Percentiles rank a stretch among this genome's conserved stretches.
phyloP scores from a whole-genome alignment of 1,140 invertebrate species.

The Leptinotarsa lineolata region DNA sequence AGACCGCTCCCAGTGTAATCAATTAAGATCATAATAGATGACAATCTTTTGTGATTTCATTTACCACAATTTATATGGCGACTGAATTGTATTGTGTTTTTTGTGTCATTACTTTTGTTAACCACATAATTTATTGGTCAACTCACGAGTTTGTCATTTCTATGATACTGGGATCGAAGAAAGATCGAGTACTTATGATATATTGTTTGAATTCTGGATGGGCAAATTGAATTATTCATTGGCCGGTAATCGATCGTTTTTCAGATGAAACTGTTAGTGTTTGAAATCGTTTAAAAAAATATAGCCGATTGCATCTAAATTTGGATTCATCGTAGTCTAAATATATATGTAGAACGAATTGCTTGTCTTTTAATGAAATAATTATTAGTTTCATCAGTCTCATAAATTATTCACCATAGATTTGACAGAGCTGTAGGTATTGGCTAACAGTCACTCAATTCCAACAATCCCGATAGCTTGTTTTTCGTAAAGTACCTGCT shows the following conservation, averaged over 20 bases:
- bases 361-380: too few species aligned
- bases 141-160: conserved; percentile 1
- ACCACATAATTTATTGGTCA: conserved; percentile 1
- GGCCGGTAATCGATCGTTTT: background rate
- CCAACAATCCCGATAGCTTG: too few species aligned
- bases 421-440: too few species aligned
- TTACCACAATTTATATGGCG: conserved; percentile 21
- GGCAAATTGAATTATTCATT: too few species aligned
- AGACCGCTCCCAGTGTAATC: conserved; percentile 11
- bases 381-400: too few species aligned
- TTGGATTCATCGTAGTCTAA: too few species aligned
- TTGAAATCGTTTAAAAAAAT: too few species aligned
- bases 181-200: background rate
- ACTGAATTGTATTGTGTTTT: conserved; percentile 26
- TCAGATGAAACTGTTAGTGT: background rate
- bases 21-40: conserved; percentile 21
- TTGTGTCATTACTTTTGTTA: conserved; percentile 10
- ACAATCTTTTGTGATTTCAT: conserved; percentile 28
- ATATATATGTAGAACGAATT: too few species aligned
- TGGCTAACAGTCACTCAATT: too few species aligned
- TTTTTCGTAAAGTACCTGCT: too few species aligned
- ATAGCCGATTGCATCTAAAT: too few species aligned
- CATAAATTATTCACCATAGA: too few species aligned
- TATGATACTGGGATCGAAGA: background rate
- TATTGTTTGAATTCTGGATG: background rate